Base-by-base conservation (phyloP, 2,888 invertebrate species). In the Trachelus iudaicus region DNA sequence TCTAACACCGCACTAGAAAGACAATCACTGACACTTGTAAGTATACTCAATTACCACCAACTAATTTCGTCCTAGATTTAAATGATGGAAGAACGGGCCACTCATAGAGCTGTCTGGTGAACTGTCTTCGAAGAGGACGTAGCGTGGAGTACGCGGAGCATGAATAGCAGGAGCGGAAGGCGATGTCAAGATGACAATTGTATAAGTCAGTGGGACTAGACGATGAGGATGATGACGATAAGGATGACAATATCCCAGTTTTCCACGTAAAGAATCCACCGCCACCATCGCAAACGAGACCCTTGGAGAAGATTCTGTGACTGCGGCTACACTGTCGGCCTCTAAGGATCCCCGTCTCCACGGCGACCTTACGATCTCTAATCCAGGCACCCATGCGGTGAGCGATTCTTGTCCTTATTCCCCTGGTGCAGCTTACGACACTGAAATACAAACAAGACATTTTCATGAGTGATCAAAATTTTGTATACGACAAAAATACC, bases 381-480 rank as follows among this genome's bases (percentile, higher is more conserved):
- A 89, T 89, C 91, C 91, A 90, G 91, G 91, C 91, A 91, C 91
- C 91, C 91, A 91, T 91, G 87, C 91, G 91, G 90, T 89, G 90
- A 89, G 89, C 86, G 87, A 83, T 90, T 80, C 87, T 87, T 87
- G 83, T 86, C 87, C 84, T 89, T 85, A 56, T 56, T 56, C 56
- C 9, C 56, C 56, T 56, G 56, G 56, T 56, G 56, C 23, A 23
- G 23, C 56, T 56, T 56, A 23, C 23, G 56, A 23, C 56, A 9
- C 56, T 56, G 56, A 56, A 56, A 56, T 56, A 23, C 56, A 56
- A 56, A 56, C 1, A 23, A 56, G 23, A 56, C 3, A 56, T 56
- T 56, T 23, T 9, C 9, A 56, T 56, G 23, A 23, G 23, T 23
- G 9, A 23, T 23, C 56, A 9, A 56, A 23, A 56, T 9, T 40